phyloP scores from a whole-genome alignment of 1,140 invertebrate genomes.

The Ridgeia piscesae region DNA sequence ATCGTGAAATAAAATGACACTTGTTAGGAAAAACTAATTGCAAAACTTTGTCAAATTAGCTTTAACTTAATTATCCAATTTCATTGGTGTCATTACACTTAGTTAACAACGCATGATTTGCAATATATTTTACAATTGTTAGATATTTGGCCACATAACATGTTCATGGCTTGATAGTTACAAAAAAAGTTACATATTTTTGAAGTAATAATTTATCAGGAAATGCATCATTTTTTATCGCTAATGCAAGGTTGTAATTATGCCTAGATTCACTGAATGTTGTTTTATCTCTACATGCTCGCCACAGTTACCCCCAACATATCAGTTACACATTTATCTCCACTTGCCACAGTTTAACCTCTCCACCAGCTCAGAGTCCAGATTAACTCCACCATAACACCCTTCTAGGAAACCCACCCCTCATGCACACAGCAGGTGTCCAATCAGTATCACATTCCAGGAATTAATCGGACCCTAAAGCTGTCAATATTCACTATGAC shows the following conservation, averaged over 20 bases:
- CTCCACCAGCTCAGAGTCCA: neutral
- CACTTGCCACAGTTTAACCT: neutral
- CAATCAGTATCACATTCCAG: neutral
- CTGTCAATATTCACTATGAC: neutral
- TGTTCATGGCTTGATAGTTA: neutral
- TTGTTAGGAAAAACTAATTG: neutral
- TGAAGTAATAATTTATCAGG: neutral
- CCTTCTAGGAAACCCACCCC: neutral
- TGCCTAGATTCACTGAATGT: neutral
- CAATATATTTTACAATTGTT: neutral
- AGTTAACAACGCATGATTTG: neutral
- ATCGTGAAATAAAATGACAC: neutral
- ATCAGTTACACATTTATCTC: neutral
- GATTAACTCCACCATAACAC: neutral
- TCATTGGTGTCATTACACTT: neutral
- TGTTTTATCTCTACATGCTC: neutral
- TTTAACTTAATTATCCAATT: neutral
- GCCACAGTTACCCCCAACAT: neutral
- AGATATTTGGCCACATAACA: neutral
- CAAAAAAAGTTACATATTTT: too few species aligned
- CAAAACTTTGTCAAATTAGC: neutral
- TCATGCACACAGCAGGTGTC: neutral
- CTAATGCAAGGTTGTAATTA: neutral
- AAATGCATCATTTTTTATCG: too few species aligned
- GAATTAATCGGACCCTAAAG: neutral